phyloP scores from a whole-genome alignment of 2,113 vertebrate genomes.

The Sinocyclocheilus grahami region DNA sequence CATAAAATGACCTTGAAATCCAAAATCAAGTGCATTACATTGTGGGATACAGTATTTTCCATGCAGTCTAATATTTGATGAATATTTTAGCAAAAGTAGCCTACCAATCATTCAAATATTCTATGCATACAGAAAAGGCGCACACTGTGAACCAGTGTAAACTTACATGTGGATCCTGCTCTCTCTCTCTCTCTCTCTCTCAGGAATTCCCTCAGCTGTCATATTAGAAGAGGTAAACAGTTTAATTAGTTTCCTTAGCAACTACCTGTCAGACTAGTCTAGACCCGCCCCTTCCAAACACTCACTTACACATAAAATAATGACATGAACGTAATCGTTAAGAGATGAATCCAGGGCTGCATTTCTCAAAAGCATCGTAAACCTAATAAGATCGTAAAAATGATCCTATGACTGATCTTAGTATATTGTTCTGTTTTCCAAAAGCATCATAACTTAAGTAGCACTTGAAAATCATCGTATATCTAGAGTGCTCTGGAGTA shows the following conservation, averaged over 20 bases:
- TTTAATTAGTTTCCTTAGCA: conserved; percentile 46
- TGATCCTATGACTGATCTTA: too few relatives aligned
- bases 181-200: neutral
- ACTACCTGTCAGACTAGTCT: conserved; percentile 7
- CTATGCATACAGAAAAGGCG: neutral
- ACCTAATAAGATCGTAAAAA: too few relatives aligned
- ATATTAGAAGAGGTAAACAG: conserved; percentile 38
- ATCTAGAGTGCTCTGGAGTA: too few relatives aligned
- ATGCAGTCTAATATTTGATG: neutral
- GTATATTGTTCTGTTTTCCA: too few relatives aligned
- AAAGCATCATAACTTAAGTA: too few relatives aligned
- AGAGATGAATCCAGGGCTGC: too few relatives aligned
- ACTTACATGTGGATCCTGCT: too few relatives aligned
- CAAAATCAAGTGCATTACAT: neutral
- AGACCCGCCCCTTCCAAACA: neutral
- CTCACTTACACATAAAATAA: too few relatives aligned
- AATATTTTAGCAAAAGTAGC: neutral
- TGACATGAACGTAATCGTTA: too few relatives aligned
- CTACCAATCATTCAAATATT: too few relatives aligned
- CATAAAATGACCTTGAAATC: neutral
- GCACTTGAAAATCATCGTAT: too few relatives aligned
- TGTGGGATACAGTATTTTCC: neutral
- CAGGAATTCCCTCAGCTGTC: neutral
- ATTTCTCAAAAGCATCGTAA: too few relatives aligned
- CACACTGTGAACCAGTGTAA: neutral